Percentiles rank a stretch among this genome's conserved stretches.
Evolutionary conservation across 2,888 invertebrate species (phyloP).

Genomic region (Limenitis arthemis): DNA sequence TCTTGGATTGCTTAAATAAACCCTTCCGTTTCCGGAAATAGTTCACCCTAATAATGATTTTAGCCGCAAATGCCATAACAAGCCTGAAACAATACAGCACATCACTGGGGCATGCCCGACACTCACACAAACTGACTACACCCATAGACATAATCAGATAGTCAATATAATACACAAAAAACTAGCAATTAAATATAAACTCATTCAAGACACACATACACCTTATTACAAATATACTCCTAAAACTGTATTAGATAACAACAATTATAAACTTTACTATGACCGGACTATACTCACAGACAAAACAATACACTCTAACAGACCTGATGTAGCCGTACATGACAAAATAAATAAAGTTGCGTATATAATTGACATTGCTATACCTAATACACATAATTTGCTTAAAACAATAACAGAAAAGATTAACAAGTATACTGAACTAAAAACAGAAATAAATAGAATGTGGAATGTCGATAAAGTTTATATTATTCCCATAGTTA

Average conservation of each 20-base stretch:
- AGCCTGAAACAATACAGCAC: too few relatives aligned
- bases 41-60: too few relatives aligned
- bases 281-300: conserved; percentile 50
- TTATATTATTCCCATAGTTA: too few relatives aligned
- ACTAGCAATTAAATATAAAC: conserved; percentile 2
- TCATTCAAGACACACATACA: not conserved
- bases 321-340: conserved; percentile 6
- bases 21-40: too few relatives aligned
- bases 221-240: conserved; percentile 2
- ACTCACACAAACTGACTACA: conserved; percentile 2
- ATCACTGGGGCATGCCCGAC: too few relatives aligned
- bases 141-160: conserved; percentile 3
- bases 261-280: too few relatives aligned
- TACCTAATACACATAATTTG: not conserved
- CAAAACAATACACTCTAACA: conserved; percentile 35
- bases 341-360: conserved; percentile 1
- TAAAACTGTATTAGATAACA: too few relatives aligned
- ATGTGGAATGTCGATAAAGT: too few relatives aligned
- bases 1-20: too few relatives aligned
- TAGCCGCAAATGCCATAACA: too few relatives aligned
- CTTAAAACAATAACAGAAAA: not conserved
- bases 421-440: not conserved
- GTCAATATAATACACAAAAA: conserved; percentile 3
- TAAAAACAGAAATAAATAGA: too few relatives aligned
- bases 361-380: not conserved